These are phyloP conservation scores for Hipparchia sbordonii DNA, from an alignment of 2,888 invertebrate species.

Conservation along the genomic window DNA sequence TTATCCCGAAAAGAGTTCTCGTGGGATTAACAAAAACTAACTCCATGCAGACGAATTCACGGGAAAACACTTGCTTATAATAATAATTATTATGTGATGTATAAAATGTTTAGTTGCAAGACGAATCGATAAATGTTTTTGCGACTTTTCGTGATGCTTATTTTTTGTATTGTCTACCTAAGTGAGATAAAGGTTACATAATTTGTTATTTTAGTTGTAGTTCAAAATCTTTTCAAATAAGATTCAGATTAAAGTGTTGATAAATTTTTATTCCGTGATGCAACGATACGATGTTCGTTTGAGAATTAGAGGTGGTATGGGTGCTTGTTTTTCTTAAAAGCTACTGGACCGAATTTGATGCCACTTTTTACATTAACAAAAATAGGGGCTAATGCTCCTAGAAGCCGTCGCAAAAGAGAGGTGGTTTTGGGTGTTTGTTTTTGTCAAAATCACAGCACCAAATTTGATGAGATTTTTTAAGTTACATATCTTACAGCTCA, in stretches of 20 bases:
- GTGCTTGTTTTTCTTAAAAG: background rate
- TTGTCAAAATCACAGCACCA: no score
- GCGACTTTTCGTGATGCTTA: conserved; percentile 10
- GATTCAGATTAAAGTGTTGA: background rate
- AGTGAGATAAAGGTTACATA: background rate
- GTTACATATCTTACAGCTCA: background rate
- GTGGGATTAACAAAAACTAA: background rate
- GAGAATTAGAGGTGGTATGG: background rate
- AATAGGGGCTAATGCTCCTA: no score
- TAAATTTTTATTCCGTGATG: no score
- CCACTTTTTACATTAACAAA: no score
- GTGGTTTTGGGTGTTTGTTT: no score
- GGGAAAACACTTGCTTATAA: background rate
- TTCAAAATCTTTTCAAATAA: background rate
- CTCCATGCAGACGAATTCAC: background rate
- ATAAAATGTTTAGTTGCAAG: conserved; percentile 16
- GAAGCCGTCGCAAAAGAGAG: no score
- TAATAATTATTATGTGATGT: conserved; percentile 1
- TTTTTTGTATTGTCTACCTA: background rate
- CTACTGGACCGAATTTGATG: background rate
- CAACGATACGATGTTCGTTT: no score
- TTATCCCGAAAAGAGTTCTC: background rate
- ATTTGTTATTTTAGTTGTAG: background rate
- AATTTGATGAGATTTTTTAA: background rate
- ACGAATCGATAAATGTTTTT: conserved; percentile 29